Base-by-base conservation (phyloP, 37 sponge, comb jelly and placozoan species). In the Crambe crambe region DNA sequence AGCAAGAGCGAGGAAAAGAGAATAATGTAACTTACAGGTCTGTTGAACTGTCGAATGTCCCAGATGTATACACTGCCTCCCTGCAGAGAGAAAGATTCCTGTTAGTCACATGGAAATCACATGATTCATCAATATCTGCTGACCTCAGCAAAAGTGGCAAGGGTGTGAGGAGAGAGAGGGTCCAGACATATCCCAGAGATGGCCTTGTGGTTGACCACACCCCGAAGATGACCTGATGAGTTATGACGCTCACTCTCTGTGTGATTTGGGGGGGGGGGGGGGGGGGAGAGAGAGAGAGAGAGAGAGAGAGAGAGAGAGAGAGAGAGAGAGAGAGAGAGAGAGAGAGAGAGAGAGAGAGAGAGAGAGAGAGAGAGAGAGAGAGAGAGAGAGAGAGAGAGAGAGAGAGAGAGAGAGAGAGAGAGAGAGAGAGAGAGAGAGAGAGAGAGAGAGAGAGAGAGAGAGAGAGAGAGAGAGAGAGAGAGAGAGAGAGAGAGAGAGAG, bases 81-180 rank as follows among this genome's bases (percentile, higher is more conserved):
- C 83, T 82, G 74, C 23, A 31, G 21, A 68, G 68, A 37, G 31
- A 51, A 67, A 15, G n/a, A 32, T 0, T 59, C 42, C 51, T 47
- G 26, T 70, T 36, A 32, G 22, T 47, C 63, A 62, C 63, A 18
- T 62, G 63, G 39, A 43, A 40, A n/a, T 40, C 26, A 70, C 71
- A 40, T 42, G 37, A 56, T 58, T 15, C 6, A 6, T 26, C 70
- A 12, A 37, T 68, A 20, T 34, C 70, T 60, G 6, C 42, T 1
- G 58, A 88, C 88, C 57, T 89, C 89, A 47, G 89, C 74, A 62
- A 74, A 83, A 26, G 89, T 74, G 21, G 84, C 89, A 32, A 89
- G 66, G 30, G 62, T 81, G 17, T 89, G 68, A 0, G 41, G 68
- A 9, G 63, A 51, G 1, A 36, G 31, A n/a, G 89, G 83, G 59